Evolutionary conservation across 2,888 invertebrate species (phyloP), one percentile per base, ranked within the genome.

Genomic region (Galeruca laticollis): DNA sequence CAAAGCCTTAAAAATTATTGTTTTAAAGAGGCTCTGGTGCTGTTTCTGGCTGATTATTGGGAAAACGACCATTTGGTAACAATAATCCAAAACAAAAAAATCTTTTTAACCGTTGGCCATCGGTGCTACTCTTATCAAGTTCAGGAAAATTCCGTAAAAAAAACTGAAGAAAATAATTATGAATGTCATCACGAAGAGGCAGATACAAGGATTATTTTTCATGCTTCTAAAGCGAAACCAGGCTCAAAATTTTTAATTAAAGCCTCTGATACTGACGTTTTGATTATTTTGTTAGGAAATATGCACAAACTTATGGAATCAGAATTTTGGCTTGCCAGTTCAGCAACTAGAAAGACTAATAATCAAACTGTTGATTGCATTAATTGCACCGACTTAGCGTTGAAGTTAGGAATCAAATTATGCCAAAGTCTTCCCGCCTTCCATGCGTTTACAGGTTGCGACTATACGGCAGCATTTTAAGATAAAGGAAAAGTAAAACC

Each of bases 11-110:
- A 78, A 73, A 82, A 82, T 76, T 76, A 69, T 70, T 71, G 76
- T 60, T 81, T 82, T 52, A 81, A 82, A 78, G 79, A 80, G 57
- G 78, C 78, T 54, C 52, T 82, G 67, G 77, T 81, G 51, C 68
- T 71, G 26, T 81, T 81, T 70, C 71, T 81, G 66, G 74, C 75
- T 76, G 54, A 67, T 69, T 70, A 82, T 67, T 82, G 81, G 80
- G 69, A 70, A 47, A 73, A 69, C 64, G 60, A 80, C 51, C 68
- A 67, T 74, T 78, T 76, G 59, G 69, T 70, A 49, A 5, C 81
- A 76, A 72, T 78, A 68, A 73, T 77, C 52, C 35, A 62, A 73
- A 77, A 74, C 51, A 79, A 76, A 71, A 73, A 75, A 74, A 60
- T 70, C 52, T 71, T 72, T 72, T 64, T 68, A 69, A 76, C 72